Evolutionary conservation across 2,113 vertebrate genomes (phyloP).

Genomic region (Catagonus wagneri): DNA sequence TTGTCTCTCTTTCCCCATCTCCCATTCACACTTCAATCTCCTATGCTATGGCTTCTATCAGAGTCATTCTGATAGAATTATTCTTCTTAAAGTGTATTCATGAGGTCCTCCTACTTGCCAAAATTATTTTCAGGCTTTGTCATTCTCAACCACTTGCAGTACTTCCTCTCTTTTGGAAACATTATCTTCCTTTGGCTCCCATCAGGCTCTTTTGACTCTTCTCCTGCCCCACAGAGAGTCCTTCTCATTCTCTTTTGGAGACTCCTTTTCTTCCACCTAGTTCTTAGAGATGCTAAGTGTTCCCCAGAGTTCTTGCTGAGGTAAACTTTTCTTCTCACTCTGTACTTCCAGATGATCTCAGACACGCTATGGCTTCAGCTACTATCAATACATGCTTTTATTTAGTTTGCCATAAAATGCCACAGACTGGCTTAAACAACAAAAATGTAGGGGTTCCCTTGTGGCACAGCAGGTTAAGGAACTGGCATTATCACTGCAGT

Average conservation of each 20-base stretch:
- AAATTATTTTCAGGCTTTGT: conserved; percentile 13
- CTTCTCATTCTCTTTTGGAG: not conserved
- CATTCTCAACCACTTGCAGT: not conserved
- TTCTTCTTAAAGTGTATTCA: not conserved
- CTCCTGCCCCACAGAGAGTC: not conserved
- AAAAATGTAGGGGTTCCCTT: not conserved
- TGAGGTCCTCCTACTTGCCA: not conserved
- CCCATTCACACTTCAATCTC: not conserved
- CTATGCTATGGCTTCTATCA: not conserved
- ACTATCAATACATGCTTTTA: not conserved
- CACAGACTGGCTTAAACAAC: not conserved
- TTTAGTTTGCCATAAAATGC: not conserved
- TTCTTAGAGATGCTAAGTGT: not conserved
- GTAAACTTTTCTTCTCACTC: not conserved
- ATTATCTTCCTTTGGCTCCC: not conserved
- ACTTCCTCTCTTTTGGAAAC: not conserved
- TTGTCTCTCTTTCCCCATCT: not conserved
- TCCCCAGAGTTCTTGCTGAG: not conserved
- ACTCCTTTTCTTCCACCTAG: not conserved
- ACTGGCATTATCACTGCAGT: too few species aligned
- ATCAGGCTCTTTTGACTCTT: not conserved
- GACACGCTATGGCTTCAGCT: not conserved
- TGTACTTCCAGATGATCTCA: not conserved
- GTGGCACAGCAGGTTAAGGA: too few species aligned
- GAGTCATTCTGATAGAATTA: not conserved